A percentile compares a stretch with the other conserved stretches of the same genome.
Evolutionary conservation across 2,797 vertebrate genomes (phyloP).

Genomic region (Clamator glandarius): DNA sequence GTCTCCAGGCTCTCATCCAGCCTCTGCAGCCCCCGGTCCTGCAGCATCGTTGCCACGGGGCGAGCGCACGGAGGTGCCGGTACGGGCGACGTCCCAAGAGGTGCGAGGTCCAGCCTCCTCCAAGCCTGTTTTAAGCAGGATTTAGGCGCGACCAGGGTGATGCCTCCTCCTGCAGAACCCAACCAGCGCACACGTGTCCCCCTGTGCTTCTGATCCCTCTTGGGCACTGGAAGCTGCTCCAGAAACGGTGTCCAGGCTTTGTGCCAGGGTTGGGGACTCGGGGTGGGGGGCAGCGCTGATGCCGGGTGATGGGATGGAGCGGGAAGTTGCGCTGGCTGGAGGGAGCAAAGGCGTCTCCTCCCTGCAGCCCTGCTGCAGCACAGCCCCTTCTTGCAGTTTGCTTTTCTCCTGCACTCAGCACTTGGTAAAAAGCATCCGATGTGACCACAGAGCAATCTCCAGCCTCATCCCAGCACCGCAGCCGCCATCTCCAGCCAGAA

Average conservation of each 20-base stretch:
- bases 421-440: slow-evolving; percentile 38
- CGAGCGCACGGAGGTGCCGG: rapidly evolving
- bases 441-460: slow-evolving; percentile 58
- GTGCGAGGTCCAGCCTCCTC: background rate
- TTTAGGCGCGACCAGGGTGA: background rate
- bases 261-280: background rate
- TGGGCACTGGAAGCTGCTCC: background rate
- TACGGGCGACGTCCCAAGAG: rapidly evolving
- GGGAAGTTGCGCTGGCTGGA: rapidly evolving
- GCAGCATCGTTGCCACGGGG: background rate
- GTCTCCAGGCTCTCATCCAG: background rate
- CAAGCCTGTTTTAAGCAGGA: background rate
- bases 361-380: background rate
- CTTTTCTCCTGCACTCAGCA: slow-evolving; percentile 40
- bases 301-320: background rate
- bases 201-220: rapidly evolving
- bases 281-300: rapidly evolving
- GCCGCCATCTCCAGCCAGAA: background rate
- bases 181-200: rapidly evolving
- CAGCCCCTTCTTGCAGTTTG: slow-evolving; percentile 36
- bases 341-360: background rate
- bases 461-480: background rate
- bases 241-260: rapidly evolving
- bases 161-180: background rate
- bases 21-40: background rate